Percentiles rank a stretch among this genome's conserved stretches.
Evolutionary conservation across 30 jellyfish, hydroid and myxozoan genomes (phyloP).

Genomic region (Hydra vulgaris): DNA sequence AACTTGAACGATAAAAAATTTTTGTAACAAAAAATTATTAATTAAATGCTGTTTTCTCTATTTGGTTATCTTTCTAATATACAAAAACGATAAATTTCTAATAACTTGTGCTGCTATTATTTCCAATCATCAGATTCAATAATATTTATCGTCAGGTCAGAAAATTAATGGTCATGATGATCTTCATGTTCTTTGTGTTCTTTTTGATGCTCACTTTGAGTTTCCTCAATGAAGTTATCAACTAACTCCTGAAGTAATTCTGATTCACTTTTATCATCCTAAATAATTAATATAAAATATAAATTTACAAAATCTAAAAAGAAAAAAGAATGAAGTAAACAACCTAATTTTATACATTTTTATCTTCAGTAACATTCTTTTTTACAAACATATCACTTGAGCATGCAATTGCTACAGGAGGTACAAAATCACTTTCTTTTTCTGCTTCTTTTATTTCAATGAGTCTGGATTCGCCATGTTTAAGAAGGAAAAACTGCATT

Average conservation of each 20-base stretch:
- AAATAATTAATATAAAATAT: too few species aligned
- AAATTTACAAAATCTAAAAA: too few species aligned
- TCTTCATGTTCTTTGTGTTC: not conserved
- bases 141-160: not conserved
- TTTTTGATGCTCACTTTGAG: slow-evolving; percentile 11
- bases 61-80: too few species aligned
- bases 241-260: slow-evolving; percentile 4
- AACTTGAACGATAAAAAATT: too few species aligned
- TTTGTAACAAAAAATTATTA: not conserved
- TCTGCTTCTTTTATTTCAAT: slow-evolving; percentile 94
- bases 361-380: not conserved
- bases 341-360: not conserved
- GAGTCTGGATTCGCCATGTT: slow-evolving; percentile 93
- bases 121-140: too few species aligned
- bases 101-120: too few species aligned
- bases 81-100: too few species aligned
- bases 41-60: too few species aligned
- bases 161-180: not conserved
- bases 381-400: not conserved
- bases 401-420: not conserved
- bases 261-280: not conserved
- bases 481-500: slow-evolving; percentile 89
- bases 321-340: not conserved
- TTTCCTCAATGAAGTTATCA: slow-evolving; percentile 18
- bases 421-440: slow-evolving; percentile 37